Conservation (phyloP, 92 coral and sea anemone species). For the Galaxea fascicularis region DNA sequence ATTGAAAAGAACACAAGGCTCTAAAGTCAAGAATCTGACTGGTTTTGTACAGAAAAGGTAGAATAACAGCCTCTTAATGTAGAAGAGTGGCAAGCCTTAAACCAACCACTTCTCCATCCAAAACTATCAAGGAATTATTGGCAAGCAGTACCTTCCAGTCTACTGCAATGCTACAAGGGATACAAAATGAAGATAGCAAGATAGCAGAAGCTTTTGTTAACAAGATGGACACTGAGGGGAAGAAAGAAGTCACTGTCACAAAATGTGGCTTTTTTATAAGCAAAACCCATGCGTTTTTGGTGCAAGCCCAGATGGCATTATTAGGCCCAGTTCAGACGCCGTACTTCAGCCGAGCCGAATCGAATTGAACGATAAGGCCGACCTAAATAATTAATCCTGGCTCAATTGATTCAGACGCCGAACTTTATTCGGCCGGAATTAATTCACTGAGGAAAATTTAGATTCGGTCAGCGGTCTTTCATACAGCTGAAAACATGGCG, state of each 20-base stretch:
- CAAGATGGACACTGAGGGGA: constrained; percentile 12
- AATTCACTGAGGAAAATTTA: neutral
- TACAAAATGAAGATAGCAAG: constrained; percentile 20
- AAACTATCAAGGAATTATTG: constrained; percentile 43
- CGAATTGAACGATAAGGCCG: no score
- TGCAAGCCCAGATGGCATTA: constrained; percentile 30
- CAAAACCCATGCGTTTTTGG: constrained; percentile 24
- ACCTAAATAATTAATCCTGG: no score
- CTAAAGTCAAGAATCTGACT: constrained; percentile 40
- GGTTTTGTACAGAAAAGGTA: constrained; percentile 48
- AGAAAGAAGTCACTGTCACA: constrained; percentile 19
- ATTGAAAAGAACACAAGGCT: constrained; percentile 23
- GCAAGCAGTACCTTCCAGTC: constrained; percentile 32
- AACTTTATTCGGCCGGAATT: neutral
- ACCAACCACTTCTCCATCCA: constrained; percentile 51
- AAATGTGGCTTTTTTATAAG: constrained; percentile 21
- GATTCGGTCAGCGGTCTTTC: neutral
- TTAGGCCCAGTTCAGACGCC: no score
- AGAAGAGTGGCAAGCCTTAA: constrained; percentile 55
- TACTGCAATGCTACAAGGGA: constrained; percentile 45
- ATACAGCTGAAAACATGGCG: neutral
- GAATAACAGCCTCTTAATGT: constrained; percentile 56
- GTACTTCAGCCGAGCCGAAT: no score
- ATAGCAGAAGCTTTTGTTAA: constrained; percentile 28
- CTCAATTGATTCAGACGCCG: no score